Evolutionary conservation across 2,888 invertebrate species (phyloP).

Genomic region (Coenonympha glycerion): DNA sequence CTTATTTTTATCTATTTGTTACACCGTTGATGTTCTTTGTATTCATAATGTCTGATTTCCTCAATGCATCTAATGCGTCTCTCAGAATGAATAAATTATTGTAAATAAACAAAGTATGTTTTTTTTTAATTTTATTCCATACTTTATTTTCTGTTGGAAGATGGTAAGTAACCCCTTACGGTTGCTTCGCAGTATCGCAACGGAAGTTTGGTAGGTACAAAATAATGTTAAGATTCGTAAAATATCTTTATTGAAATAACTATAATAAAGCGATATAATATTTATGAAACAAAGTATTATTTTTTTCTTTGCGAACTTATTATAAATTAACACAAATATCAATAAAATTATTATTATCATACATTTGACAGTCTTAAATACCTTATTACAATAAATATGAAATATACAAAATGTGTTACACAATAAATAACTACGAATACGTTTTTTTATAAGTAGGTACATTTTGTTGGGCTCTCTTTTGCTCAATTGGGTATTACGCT

Average conservation of each 20-base stretch:
- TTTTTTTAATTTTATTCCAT: no score
- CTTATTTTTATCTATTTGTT: background rate
- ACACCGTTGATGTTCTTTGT: background rate
- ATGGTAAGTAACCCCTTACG: no score
- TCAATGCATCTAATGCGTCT: conserved; percentile 13
- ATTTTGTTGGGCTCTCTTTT: background rate
- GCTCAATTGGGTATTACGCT: no score
- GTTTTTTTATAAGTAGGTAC: background rate
- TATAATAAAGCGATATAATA: conserved; percentile 6
- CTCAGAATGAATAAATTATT: conserved; percentile 22
- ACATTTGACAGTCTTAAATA: conserved; percentile 7
- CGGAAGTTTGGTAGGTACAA: no score
- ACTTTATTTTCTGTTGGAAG: no score
- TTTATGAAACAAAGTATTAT: background rate
- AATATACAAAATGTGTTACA: conserved; percentile 4
- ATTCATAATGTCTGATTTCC: no score
- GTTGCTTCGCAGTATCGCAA: no score
- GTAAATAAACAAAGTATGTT: conserved; percentile 26
- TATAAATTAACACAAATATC: background rate
- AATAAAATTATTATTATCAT: background rate
- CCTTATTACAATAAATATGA: background rate
- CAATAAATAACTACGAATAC: conserved; percentile 6
- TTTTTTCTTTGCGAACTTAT: background rate
- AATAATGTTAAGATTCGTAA: no score
- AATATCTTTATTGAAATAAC: conserved; percentile 4